Base-by-base conservation (phyloP, 1,140 invertebrate genomes). In the Marisa cornuarietis region DNA sequence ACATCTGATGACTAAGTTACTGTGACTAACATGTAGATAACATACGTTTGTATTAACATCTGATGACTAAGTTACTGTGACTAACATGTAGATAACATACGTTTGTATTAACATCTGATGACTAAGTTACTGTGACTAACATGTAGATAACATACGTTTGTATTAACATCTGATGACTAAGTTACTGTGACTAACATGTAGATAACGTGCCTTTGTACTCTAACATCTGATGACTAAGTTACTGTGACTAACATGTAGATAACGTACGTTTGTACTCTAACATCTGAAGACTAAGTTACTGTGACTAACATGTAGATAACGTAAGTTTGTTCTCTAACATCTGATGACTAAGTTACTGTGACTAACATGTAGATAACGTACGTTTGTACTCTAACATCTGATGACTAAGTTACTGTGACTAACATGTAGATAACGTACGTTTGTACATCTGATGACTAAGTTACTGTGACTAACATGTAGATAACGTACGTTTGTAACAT, bases 71-170 rank as follows among this genome's bases (percentile, higher is more conserved):
- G 31, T 1, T 2, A 42, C n/a, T n/a, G 31, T 42, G 31, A 42
- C 31, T 42, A 42, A 42, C 31, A 2, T 13, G 66, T 66, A 5
- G 83, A 86, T 71, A 79, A 79, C 52, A 83, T 86, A 73, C 72
- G 81, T 52, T 49, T 58, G n/a, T 22, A 58, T 2, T 42, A 42
- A 6, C 31, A 42, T 2, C 31, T 6, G 31, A 4, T 42, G 6
- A 42, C 31, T 0, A 6, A 42, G 31, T 1, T 2, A 42, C n/a
- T n/a, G 31, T 42, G 31, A 42, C 31, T 42, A 42, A 42, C 31
- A 2, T 13, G 66, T 66, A 5, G 83, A 86, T 71, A 79, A 79
- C 52, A 83, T 86, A 73, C 72, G 81, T 52, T 49, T 58, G n/a
- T 22, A 58, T 2, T 42, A 42, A 6, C 31, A 42, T 2, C 31